Conservation (phyloP, 2,113 vertebrate genomes). For the Podocnemis expansa region DNA sequence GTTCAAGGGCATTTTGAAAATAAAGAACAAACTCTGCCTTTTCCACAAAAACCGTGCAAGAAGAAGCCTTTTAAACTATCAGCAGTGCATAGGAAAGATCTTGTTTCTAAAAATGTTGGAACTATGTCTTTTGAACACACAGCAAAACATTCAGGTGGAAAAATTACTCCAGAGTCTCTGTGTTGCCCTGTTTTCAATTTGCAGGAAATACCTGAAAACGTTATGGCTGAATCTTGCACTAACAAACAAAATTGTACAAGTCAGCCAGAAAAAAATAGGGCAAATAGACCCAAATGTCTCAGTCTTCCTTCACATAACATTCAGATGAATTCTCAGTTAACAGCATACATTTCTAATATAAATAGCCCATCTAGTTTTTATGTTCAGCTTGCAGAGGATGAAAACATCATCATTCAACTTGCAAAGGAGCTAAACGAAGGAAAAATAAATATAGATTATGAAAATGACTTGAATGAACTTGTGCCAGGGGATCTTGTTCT, state of each 20-base stretch:
- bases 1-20: not conserved
- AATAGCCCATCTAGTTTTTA: slow-evolving; percentile 79
- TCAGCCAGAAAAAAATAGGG: not conserved
- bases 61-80: not conserved
- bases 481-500: slow-evolving; percentile 76
- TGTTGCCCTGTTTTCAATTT: not conserved
- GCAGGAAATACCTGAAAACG: not conserved
- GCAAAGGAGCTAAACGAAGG: slow-evolving; percentile 75
- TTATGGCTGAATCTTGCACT: not conserved
- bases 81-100: not conserved
- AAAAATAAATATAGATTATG: slow-evolving; percentile 24
- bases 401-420: slow-evolving; percentile 78
- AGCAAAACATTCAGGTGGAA: not conserved
- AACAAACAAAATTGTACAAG: not conserved
- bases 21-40: not conserved
- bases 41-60: not conserved
- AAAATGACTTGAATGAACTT: slow-evolving; percentile 24
- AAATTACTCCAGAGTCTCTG: not conserved
- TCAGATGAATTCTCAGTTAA: slow-evolving; percentile 62
- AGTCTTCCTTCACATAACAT: slow-evolving; percentile 74
- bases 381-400: slow-evolving; percentile 83
- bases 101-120: not conserved
- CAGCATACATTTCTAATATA: slow-evolving; percentile 78
- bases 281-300: slow-evolving; percentile 57
- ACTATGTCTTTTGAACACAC: not conserved